Base-by-base conservation (phyloP, 2,113 vertebrate species). In the Phalacrocorax brasilianus region DNA sequence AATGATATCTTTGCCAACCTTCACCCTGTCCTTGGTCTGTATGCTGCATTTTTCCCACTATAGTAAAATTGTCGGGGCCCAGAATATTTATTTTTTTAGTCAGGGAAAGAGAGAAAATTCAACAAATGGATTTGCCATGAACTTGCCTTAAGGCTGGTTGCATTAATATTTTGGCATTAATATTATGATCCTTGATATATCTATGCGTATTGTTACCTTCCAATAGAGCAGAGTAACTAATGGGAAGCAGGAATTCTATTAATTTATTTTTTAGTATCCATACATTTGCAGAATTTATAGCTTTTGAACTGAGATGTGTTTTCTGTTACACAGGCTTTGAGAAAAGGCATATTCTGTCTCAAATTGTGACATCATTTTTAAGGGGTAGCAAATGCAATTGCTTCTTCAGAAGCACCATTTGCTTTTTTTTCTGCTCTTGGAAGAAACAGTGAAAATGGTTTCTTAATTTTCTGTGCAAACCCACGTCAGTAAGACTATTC, bases 361-460 rank as follows among this genome's bases (percentile, higher is more conserved):
- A 42, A 66, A 63, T 77, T 78, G 44, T 81, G 70, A 53, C 14
- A 5, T 49, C 4, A 20, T 81, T 70, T 91, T 93, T 68, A 84
- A 88, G 55, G 17, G 33, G 8, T 11, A 82, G 38, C 11, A 78
- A 89, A 76, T 27, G 26, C 47, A 58, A 20, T 32, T 86, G 6
- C 19, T 67, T 42, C 85, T 81, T 87, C 70, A 73, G 63, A 81
- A 84, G 24, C 40, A 20, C 19, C 1, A 2, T 61, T 83, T 12
- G 12, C 24, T 91, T 82, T 91, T 42, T 88, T 88, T 96, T 94
- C 49, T 96, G 65, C 83, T 81, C 74, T 83, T 55, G 92, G 52
- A 82, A 96, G 47, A 89, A 97, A 86, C 42, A 93, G 74, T 91
- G 84, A 95, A 83, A 77, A 88, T 55, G 10, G 24, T 94, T 95